Base-by-base conservation (phyloP, 2,888 invertebrate species). In the Drosophila melanocephala region DNA sequence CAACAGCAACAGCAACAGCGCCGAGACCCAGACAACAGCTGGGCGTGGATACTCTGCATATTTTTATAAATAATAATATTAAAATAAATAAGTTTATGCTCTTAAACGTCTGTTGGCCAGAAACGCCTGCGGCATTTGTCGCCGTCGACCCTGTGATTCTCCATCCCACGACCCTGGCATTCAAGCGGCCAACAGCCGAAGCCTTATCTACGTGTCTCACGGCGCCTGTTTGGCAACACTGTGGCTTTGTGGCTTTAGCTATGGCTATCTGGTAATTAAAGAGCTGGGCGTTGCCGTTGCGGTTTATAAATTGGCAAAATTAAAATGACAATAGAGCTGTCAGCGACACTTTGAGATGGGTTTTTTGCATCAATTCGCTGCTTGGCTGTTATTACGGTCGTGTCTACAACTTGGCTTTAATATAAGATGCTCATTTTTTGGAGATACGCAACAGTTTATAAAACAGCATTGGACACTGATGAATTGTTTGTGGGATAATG, bases 291-390 rank as follows among this genome's bases (percentile, higher is more conserved):
- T 37, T 62, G 71, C 63, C 59, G 69, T 74, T 83, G 85, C 80
- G 87, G 85, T 75, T 87, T 87, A 80, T 85, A 85, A 85, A 85
- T 89, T 84, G 82, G 58, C 66, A 69, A 82, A 85, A 87, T 89
- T 84, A 85, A 87, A 87, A 82, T 77, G 77, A 84, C 90, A 89
- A 87, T 89, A 75, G 87, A 85, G 85, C 89, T 85, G 85, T 85
- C 85, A 87, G 75, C 89, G 77, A 59, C 77, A 72, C 70, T 83
- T 85, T 89, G 85, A 89, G 89, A 71, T 68, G 75, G 85, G 89
- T 82, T 73, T 56, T 51, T 50, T 50, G 44, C 37, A 32, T 44
- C 47, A 55, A 47, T 42, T 53, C 57, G 53, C 57, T 47, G 44
- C 19, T 66, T 66, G 51, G 32, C 56, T 22, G 22, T 39, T 60